phyloP scores from a whole-genome alignment of 2,888 invertebrate genomes.

The Yponomeuta malinellus region DNA sequence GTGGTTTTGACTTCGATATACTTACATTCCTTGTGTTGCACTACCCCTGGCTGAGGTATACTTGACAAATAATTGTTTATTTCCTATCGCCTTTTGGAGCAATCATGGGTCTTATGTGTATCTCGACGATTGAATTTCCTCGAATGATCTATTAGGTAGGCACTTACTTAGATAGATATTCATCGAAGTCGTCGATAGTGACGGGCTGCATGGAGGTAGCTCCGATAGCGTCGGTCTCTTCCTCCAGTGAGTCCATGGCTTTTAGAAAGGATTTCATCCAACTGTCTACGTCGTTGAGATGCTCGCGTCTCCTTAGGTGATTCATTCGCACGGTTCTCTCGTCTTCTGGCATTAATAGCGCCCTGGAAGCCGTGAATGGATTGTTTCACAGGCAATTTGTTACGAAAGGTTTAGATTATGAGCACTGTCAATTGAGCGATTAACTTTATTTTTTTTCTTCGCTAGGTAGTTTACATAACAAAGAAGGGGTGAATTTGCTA shows the following conservation, averaged over 20 bases:
- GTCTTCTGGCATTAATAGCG: slow-evolving; percentile 93
- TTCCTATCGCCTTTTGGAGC: no score
- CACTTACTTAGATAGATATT: slow-evolving; percentile 87
- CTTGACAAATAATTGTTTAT: no score
- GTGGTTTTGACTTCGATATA: no score
- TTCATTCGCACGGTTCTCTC: slow-evolving; percentile 91
- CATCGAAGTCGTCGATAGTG: slow-evolving; percentile 93
- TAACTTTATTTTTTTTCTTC: no score
- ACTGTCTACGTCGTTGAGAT: slow-evolving; percentile 88
- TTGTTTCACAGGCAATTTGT: neutral
- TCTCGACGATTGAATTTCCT: neutral
- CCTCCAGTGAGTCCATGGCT: slow-evolving; percentile 89
- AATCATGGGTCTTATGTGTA: no score
- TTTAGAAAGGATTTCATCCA: slow-evolving; percentile 93
- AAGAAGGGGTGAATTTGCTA: no score
- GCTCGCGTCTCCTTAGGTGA: slow-evolving; percentile 86
- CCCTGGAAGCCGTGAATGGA: slow-evolving; percentile 60
- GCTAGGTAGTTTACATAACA: no score
- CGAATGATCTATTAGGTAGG: neutral
- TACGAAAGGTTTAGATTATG: neutral
- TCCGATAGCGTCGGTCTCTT: slow-evolving; percentile 87
- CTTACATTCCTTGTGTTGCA: no score
- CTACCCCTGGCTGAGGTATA: no score
- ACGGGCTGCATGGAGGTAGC: slow-evolving; percentile 92
- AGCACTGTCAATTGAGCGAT: no score